Base-by-base conservation (phyloP, 2,113 vertebrate species). In the Urocolius indicus region DNA sequence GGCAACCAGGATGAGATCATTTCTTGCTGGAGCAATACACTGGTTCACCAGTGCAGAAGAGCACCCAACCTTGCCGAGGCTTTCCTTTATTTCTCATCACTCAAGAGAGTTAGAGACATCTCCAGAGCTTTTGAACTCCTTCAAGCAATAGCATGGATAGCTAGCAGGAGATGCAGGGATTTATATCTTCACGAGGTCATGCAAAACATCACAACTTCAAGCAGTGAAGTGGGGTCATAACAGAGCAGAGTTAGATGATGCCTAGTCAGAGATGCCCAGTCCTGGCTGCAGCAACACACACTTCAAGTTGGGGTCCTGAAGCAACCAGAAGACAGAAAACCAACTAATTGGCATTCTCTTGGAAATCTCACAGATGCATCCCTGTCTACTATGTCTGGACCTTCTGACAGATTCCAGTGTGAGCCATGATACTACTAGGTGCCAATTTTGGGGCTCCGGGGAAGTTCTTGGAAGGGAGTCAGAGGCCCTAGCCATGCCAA, bases 91-190 rank as follows among this genome's bases (percentile, higher is more conserved):
- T 93, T 68, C 74, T 26, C 1, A 2, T 14, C 48, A 4, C n/a
- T 75, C 29, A 49, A 62, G 32, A 55, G 18, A 11, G 13, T 49
- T 17, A 8, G 10, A 65, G 66, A 67, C 5, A 7, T 15, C 11
- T 43, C 18, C 13, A n/a, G 30, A 41, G 19, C 16, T 84, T 73
- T 79, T 45, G 29, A 67, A 46, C 5, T 41, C 45, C 27, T 76
- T 45, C 22, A 20, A 6, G 8, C 29, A 24, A 34, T 13, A 13
- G 10, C 41, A 38, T 1, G 1, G 29, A 48, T 52, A 30, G 29
- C 61, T 6, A 5, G 21, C 0, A 1, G 68, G 34, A 24, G 30
- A 22, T 8, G 6, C 11, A 0, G 1, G 7, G 30, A 41, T 83
- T 66, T 79, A 2, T 18, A 26, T 14, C 58, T 29, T 3, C 13